Evolutionary conservation across 2,888 invertebrate species (phyloP), one percentile per base, ranked within the genome.

Genomic region (Dendrolimus houi): DNA sequence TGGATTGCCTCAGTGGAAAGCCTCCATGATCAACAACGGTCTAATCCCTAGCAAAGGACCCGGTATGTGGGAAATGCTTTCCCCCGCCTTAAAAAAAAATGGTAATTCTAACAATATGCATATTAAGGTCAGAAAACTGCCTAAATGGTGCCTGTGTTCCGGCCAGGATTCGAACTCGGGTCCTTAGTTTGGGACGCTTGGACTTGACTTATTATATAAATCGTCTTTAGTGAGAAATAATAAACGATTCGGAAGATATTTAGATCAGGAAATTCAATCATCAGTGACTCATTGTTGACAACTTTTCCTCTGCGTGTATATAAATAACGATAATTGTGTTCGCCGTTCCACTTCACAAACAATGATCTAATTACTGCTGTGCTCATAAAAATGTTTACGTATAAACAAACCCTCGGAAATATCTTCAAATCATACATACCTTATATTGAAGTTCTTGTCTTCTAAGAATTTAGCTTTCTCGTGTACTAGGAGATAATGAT

Each of bases 401-500:
- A 68, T 60, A 61, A 62, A 61, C 57, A 61, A 62, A 61, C 57
- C 56, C 53, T 42, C 53, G 54, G 56, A 55, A 58, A 56, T 56
- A 17, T 42, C 29, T 29, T 29, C n/a, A 42, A 57, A 42, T 13
- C 41, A 52, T 54, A 59, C 55, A 58, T 77, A 91, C 91, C 83
- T 78, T 60, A 90, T 67, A 62, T 75, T 86, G 17, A 64, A 56
- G 63, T 70, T 82, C 70, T 81, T 83, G 59, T 91, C 90, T 40
- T 87, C 84, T 14, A 71, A 68, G 68, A 93, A 92, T 68, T 89
- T 92, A 0, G 85, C 91, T 58, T 93, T 92, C 65, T 94, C 92
- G 67, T 94, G 93, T 77, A 97, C 93, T 78, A 95, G 72, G 58
- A 92, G 79, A 83, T 93, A 92, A 79, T 93, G 94, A 72, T 94